Percentiles rank a stretch among this genome's conserved stretches.
Evolutionary conservation across 2,797 vertebrate genomes (phyloP).

Genomic region (Sternotherus odoratus): DNA sequence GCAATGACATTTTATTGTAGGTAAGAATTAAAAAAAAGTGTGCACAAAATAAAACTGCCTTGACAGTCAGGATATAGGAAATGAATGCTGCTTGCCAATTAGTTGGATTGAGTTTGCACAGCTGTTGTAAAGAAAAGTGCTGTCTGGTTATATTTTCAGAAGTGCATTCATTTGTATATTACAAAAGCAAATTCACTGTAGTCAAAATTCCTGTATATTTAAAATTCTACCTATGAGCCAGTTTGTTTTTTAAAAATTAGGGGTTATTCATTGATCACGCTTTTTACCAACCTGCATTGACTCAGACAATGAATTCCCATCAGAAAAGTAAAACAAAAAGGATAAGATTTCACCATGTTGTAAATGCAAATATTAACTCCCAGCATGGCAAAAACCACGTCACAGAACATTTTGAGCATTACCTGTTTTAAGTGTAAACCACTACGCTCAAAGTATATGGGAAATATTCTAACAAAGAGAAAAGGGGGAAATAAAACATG

Average conservation of each 20-base stretch:
- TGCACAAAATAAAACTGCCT: background rate
- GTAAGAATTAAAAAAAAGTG: background rate
- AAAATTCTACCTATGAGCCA: background rate
- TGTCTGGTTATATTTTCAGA: background rate
- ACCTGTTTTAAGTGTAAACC: background rate
- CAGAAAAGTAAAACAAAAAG: background rate
- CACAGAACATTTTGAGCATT: background rate
- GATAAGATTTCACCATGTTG: background rate
- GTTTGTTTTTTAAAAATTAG: background rate
- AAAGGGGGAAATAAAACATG: background rate
- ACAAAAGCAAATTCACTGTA: background rate
- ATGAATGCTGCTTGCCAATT: slow-evolving; percentile 1
- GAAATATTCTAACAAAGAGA: background rate
- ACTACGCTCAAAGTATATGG: background rate
- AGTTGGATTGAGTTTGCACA: background rate
- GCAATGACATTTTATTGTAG: slow-evolving; percentile 36
- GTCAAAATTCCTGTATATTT: background rate
- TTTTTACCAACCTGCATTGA: background rate
- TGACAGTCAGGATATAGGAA: background rate
- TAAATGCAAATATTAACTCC: background rate
- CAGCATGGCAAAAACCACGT: background rate
- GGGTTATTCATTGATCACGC: background rate
- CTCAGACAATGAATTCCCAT: background rate
- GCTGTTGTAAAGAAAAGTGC: background rate
- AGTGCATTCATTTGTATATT: background rate